A percentile compares a stretch with the other conserved stretches of the same genome.
These are phyloP conservation scores for Netelia fuscicornis DNA, from an alignment of 2,888 invertebrate species.

Conservation along the genomic window DNA sequence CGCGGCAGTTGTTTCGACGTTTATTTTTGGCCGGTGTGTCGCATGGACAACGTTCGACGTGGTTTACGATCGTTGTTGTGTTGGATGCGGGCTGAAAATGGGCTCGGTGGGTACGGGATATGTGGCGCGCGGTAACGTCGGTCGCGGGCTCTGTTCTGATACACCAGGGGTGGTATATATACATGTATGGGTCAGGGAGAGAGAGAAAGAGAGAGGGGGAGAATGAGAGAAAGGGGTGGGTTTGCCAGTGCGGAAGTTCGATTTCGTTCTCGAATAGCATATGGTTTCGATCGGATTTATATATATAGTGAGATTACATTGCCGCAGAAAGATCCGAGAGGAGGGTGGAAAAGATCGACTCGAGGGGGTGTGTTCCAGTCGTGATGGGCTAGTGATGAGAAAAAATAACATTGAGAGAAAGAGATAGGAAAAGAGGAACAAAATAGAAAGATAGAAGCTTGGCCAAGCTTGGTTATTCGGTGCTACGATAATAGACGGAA, in stretches of 20 bases:
- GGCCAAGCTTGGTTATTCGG: constrained; percentile 41
- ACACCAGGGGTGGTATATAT: constrained; percentile 41
- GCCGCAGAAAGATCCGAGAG: constrained; percentile 38
- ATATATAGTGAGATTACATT: constrained; percentile 32
- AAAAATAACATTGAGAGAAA: constrained; percentile 48
- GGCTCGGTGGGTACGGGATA: constrained; percentile 50
- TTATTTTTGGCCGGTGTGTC: constrained; percentile 66
- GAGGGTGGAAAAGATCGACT: constrained; percentile 48
- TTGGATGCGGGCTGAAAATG: constrained; percentile 62
- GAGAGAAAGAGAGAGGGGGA: background rate
- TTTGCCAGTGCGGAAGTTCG: constrained; percentile 59
- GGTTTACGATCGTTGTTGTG: constrained; percentile 70
- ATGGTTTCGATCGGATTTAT: constrained; percentile 59
- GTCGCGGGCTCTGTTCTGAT: constrained; percentile 56
- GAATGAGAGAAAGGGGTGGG: constrained; percentile 1
- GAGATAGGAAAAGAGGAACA: constrained; percentile 1
- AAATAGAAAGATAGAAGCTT: constrained; percentile 16
- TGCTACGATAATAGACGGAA: constrained; percentile 63
- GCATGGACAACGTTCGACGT: constrained; percentile 69
- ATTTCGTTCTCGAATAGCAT: constrained; percentile 69
- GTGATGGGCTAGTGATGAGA: constrained; percentile 36
- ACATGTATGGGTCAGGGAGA: background rate
- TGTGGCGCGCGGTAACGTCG: constrained; percentile 27
- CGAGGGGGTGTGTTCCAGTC: constrained; percentile 16
- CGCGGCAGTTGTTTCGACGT: constrained; percentile 70